Percentiles rank a stretch among this genome's conserved stretches.
phyloP scores from a whole-genome alignment of 2,113 vertebrate genomes.

The Corythoichthys intestinalis region DNA sequence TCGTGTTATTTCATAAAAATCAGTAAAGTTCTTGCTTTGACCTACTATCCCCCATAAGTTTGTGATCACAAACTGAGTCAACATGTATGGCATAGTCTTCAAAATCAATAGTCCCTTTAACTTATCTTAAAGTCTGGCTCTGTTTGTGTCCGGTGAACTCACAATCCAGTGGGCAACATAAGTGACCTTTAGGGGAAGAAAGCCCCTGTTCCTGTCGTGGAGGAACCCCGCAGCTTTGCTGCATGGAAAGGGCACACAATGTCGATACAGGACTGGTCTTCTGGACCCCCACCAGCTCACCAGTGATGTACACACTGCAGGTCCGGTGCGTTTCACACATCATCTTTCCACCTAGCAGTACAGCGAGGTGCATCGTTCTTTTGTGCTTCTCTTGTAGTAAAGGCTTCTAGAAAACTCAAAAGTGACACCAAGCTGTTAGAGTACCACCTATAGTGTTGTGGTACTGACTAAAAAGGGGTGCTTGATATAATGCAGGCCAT shows the following conservation, averaged over 20 bases:
- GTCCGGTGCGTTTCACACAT: slow-evolving; percentile 33
- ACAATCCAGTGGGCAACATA: slow-evolving; percentile 53
- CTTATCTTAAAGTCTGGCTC: neutral
- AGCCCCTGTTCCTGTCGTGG: slow-evolving; percentile 54
- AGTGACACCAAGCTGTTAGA: neutral
- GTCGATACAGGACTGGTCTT: slow-evolving; percentile 65
- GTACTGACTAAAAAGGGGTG: neutral
- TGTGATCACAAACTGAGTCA: neutral
- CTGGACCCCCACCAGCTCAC: slow-evolving; percentile 47
- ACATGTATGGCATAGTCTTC: neutral
- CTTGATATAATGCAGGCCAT: neutral
- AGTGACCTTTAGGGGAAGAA: slow-evolving; percentile 69
- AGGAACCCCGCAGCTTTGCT: slow-evolving; percentile 56
- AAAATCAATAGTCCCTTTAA: neutral
- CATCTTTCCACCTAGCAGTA: too few relatives aligned
- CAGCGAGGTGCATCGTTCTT: too few relatives aligned
- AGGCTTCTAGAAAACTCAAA: neutral
- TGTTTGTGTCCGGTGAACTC: slow-evolving; percentile 14
- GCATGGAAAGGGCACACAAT: slow-evolving; percentile 67
- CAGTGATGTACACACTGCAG: slow-evolving; percentile 54
- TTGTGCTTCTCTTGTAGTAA: neutral
- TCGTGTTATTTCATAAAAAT: neutral
- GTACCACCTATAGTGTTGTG: neutral
- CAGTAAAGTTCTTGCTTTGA: neutral
- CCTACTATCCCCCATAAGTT: neutral